Base-by-base conservation (phyloP, 2,888 invertebrate genomes). In the Encarsia formosa region DNA sequence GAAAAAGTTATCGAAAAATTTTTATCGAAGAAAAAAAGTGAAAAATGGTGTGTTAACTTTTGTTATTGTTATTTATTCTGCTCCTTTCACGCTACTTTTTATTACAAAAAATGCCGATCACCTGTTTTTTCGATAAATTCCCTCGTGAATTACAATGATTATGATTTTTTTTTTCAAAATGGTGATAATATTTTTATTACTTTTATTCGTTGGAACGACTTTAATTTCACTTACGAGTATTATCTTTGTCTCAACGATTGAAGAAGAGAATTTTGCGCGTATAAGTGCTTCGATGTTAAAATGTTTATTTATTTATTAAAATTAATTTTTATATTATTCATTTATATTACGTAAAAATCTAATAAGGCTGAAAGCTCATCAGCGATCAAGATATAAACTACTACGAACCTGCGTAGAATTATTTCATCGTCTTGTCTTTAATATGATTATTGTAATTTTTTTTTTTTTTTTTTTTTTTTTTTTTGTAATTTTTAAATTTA, bases 331-430 rank as follows among this genome's bases (percentile, higher is more conserved):
- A 24, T 18, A 37, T 19, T 32, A 20, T 24, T 20, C n/a, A 22
- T 20, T 18, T 43, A 29, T n/a, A 57, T 41, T n/a, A 55, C 54
- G 45, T 59, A 59, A 57, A 57, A 59, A 59, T 56, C 57, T 59
- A 56, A 47, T 59, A 57, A 59, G 57, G 57, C 59, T 57, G 57
- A 55, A 57, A 59, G 57, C 57, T 59, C 54, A 54, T 59, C 55
- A 57, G 57, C 54, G 39, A 59, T 56, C 59, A 41, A 57, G 53
- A 56, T 55, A 57, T 34, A 49, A 59, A 57, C 50, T 57, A 53
- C 53, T 51, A 59, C 54, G 50, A 49, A 55, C 56, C 59, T 53
- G 57, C 54, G 54, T 56, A 57, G 52, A 53, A 53, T 41, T 22
- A 18, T 48, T n/a, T 40, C 46, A 34, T n/a, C n/a, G n/a, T n/a